A percentile compares a stretch with the other conserved stretches of the same genome.
Evolutionary conservation across 2,797 vertebrate genomes (phyloP).

Genomic region (Adrianichthys oophorus): DNA sequence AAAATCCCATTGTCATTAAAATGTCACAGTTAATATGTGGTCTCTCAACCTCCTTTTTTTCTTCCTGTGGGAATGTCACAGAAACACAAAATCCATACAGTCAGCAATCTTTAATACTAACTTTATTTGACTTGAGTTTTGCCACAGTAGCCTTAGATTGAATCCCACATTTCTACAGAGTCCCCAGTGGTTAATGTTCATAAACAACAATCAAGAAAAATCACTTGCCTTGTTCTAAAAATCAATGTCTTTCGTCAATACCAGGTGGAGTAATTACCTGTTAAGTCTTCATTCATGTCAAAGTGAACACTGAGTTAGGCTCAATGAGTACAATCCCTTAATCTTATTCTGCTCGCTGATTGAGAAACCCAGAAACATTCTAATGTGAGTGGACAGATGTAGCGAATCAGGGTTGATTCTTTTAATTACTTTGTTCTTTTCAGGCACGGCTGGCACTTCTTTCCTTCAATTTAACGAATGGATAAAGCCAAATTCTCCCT

Average conservation of each 20-base stretch:
- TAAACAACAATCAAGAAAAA: conserved; percentile 66
- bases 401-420: conserved; percentile 94
- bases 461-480: conserved; percentile 52
- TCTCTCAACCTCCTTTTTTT: conserved; percentile 33
- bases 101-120: conserved; percentile 15
- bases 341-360: conserved; percentile 93
- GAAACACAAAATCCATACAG: conserved; percentile 26
- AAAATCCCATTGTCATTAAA: conserved; percentile 40
- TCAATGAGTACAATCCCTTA: conserved; percentile 98
- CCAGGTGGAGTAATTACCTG: conserved; percentile 96
- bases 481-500: conserved; percentile 18
- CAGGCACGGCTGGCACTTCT: conserved; percentile 37
- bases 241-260: conserved; percentile 93
- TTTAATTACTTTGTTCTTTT: conserved; percentile 94
- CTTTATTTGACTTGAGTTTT: conserved; percentile 19
- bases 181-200: conserved; percentile 17
- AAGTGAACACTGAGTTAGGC: conserved; percentile 91
- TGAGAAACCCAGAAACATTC: conserved; percentile 90
- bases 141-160: conserved; percentile 3
- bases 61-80: conserved; percentile 30
- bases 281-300: conserved; percentile 92
- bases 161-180: conserved; percentile 13
- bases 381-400: conserved; percentile 97
- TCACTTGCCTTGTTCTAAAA: conserved; percentile 82
- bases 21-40: conserved; percentile 44